These are phyloP conservation scores for Bellardia bayeri DNA, from an alignment of 2,888 invertebrate genomes.

Conservation along the genomic window DNA sequence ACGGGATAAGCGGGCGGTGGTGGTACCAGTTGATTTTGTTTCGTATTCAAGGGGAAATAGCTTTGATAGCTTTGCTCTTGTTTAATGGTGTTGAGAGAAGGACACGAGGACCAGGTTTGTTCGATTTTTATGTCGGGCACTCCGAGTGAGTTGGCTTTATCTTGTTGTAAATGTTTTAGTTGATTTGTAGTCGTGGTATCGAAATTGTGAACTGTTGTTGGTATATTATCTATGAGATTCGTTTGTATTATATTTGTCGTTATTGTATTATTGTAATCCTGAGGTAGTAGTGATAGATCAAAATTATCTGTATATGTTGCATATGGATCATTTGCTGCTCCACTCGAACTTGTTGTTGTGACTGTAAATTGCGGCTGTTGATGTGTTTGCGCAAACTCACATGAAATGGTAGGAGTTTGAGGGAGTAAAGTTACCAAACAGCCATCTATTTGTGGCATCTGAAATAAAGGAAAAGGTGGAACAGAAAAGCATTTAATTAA, in stretches of 20 bases:
- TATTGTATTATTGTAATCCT: conserved; percentile 77
- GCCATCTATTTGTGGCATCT: conserved; percentile 78
- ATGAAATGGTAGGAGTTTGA: conserved; percentile 64
- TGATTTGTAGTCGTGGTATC: conserved; percentile 40
- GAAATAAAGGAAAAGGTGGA: conserved; percentile 33
- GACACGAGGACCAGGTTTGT: conserved; percentile 79
- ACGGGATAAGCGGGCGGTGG: conserved; percentile 80
- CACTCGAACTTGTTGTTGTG: conserved; percentile 30
- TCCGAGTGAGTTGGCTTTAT: conserved; percentile 49
- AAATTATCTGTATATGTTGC: conserved; percentile 87
- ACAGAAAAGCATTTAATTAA: background rate
- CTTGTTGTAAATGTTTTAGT: conserved; percentile 31
- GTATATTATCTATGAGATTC: conserved; percentile 76
- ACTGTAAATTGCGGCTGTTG: conserved; percentile 60
- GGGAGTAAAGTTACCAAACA: conserved; percentile 50
- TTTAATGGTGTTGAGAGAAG: conserved; percentile 74
- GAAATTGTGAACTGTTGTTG: conserved; percentile 78
- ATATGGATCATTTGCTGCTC: conserved; percentile 78
- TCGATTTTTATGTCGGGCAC: conserved; percentile 83
- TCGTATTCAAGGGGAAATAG: conserved; percentile 66
- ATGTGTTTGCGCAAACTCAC: conserved; percentile 74
- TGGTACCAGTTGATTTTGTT: conserved; percentile 78
- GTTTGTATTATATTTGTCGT: conserved; percentile 75
- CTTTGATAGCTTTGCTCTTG: conserved; percentile 73
- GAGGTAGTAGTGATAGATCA: conserved; percentile 90